Conservation (phyloP, 2,888 invertebrate species). For the Lochmaea crataegi region DNA sequence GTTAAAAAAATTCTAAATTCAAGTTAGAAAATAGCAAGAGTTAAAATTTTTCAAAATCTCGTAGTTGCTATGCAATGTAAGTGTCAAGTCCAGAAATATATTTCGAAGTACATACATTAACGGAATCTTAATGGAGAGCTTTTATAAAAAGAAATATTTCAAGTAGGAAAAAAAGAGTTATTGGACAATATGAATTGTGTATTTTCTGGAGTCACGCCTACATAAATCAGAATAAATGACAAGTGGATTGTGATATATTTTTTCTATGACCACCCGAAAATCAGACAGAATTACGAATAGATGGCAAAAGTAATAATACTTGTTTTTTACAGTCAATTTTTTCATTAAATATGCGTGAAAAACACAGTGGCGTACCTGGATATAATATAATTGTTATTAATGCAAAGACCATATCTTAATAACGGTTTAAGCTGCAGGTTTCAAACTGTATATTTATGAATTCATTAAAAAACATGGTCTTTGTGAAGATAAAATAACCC, state of each 20-base stretch:
- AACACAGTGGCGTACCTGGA: no score
- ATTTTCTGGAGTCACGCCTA: neutral
- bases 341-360: no score
- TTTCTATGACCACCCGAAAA: neutral
- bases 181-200: constrained; percentile 13
- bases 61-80: neutral
- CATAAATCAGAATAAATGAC: constrained; percentile 19
- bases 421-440: no score
- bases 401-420: no score
- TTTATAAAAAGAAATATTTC: neutral
- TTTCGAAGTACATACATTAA: neutral
- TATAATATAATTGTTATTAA: no score
- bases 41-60: neutral
- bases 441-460: no score
- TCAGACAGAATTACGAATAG: no score
- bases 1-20: no score
- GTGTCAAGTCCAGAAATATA: neutral
- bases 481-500: no score
- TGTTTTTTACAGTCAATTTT: no score
- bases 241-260: constrained; percentile 4
- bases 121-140: constrained; percentile 10
- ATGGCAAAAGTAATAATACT: neutral
- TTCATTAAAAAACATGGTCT: no score
- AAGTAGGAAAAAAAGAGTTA: constrained; percentile 7
- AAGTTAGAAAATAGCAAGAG: no score